phyloP scores from a whole-genome alignment of 2,797 vertebrate genomes.

The Anguilla marmorata region DNA sequence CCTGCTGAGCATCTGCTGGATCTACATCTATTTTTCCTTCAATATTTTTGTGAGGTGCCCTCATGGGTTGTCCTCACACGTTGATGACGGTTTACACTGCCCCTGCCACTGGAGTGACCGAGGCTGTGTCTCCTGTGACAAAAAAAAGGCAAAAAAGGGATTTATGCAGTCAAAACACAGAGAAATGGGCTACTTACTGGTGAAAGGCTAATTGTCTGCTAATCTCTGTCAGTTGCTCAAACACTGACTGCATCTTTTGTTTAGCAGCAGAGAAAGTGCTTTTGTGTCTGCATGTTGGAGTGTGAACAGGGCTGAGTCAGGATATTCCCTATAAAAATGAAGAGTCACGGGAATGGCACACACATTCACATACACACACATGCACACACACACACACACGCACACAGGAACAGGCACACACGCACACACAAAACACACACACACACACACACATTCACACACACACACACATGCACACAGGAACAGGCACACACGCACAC shows the following conservation, averaged over 20 bases:
- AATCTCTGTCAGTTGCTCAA: conserved; percentile 60
- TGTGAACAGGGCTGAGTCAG: conserved; percentile 58
- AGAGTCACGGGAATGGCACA: conserved; percentile 57
- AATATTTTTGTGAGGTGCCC: conserved; percentile 42
- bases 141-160: background rate
- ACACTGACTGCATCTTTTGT: conserved; percentile 68
- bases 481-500: background rate
- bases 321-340: conserved; percentile 60
- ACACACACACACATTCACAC: no score
- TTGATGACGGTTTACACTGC: conserved; percentile 43
- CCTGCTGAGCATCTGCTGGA: background rate
- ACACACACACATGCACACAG: no score
- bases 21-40: conserved; percentile 16
- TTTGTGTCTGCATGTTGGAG: conserved; percentile 51
- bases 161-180: conserved; percentile 50
- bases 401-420: background rate
- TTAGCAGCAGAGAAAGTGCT: conserved; percentile 60
- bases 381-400: background rate
- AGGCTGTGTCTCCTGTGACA: conserved; percentile 60
- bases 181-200: conserved; percentile 59
- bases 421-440: background rate
- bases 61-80: conserved; percentile 43
- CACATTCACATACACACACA: conserved; percentile 28
- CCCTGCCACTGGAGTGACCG: conserved; percentile 49
- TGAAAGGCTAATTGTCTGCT: conserved; percentile 62